Evolutionary conservation across 2,113 vertebrate genomes (phyloP).

Genomic region (Callithrix jacchus): DNA sequence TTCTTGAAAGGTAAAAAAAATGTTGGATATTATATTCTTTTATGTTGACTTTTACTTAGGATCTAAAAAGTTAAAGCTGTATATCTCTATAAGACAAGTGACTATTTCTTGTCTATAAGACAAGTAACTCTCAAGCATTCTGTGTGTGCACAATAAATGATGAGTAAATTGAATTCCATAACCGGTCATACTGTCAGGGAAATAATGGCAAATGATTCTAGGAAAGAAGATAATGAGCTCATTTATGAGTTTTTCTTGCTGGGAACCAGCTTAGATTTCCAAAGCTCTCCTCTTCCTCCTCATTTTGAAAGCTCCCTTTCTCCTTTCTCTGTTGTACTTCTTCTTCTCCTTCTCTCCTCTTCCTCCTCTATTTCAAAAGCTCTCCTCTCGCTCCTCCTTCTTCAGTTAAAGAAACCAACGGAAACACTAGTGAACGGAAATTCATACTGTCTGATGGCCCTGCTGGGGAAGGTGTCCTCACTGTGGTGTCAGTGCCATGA

Average conservation of each 20-base stretch:
- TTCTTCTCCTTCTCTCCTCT: background rate
- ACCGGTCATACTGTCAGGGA: background rate
- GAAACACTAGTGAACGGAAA: background rate
- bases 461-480: background rate
- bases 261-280: slow-evolving; percentile 26
- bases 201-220: slow-evolving; percentile 27
- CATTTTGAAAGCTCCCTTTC: background rate
- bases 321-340: too few relatives aligned
- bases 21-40: slow-evolving; percentile 9
- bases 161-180: slow-evolving; percentile 51
- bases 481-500: background rate
- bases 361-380: background rate
- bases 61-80: slow-evolving; percentile 39
- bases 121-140: slow-evolving; percentile 41
- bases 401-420: background rate
- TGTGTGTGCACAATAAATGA: slow-evolving; percentile 12
- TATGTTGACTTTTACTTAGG: slow-evolving; percentile 4
- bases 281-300: background rate
- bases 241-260: slow-evolving; percentile 44
- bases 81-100: slow-evolving; percentile 26
- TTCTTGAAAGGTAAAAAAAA: slow-evolving; percentile 28
- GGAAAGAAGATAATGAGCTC: slow-evolving; percentile 14
- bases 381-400: rapidly evolving
- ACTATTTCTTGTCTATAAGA: slow-evolving; percentile 55
- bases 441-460: background rate